These are phyloP conservation scores for Scaptomyza pallida DNA, from an alignment of 1,140 invertebrate species.

Conservation along the genomic window DNA sequence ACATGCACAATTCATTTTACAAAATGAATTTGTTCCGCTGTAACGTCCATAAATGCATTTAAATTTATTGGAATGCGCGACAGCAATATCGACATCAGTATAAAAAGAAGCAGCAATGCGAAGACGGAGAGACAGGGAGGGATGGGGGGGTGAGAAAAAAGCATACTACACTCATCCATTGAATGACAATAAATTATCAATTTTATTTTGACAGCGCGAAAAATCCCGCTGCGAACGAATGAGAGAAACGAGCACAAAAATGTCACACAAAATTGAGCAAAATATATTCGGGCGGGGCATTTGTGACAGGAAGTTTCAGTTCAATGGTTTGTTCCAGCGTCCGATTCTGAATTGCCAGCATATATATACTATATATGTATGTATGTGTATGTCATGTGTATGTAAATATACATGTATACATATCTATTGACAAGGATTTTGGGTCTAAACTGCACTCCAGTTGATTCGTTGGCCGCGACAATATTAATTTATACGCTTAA, in stretches of 20 bases:
- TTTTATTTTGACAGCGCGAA: slow-evolving; percentile 83
- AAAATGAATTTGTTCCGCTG: slow-evolving; percentile 82
- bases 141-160: too few relatives aligned
- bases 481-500: slow-evolving; percentile 54
- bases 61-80: slow-evolving; percentile 78
- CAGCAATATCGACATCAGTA: slow-evolving; percentile 29
- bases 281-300: slow-evolving; percentile 71
- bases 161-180: slow-evolving; percentile 61
- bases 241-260: slow-evolving; percentile 46
- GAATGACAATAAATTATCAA: slow-evolving; percentile 83
- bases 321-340: slow-evolving; percentile 78
- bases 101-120: slow-evolving; percentile 35
- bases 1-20: slow-evolving; percentile 74
- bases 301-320: slow-evolving; percentile 80
- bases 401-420: slow-evolving; percentile 5
- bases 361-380: not conserved
- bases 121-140: too few relatives aligned
- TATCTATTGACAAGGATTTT: slow-evolving; percentile 1
- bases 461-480: slow-evolving; percentile 5
- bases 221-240: slow-evolving; percentile 64
- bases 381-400: slow-evolving; percentile 11
- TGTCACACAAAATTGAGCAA: slow-evolving; percentile 77
- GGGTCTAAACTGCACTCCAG: slow-evolving; percentile 15
- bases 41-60: slow-evolving; percentile 82
- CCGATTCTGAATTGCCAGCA: slow-evolving; percentile 63